A percentile compares a stretch with the other conserved stretches of the same genome.
Evolutionary conservation across 2,113 vertebrate genomes (phyloP).

Genomic region (Salvator merianae): DNA sequence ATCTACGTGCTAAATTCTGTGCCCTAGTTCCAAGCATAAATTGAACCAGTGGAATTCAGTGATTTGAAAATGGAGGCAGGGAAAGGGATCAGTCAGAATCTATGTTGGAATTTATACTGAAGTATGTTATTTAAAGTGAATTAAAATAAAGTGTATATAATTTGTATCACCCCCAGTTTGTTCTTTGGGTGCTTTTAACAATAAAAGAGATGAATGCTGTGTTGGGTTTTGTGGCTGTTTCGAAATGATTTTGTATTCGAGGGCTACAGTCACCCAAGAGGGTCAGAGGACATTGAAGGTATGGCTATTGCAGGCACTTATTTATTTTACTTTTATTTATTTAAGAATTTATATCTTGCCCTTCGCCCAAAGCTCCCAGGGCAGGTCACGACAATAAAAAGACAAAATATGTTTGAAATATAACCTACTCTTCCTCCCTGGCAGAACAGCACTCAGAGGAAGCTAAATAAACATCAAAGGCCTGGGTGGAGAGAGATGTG

Average conservation of each 20-base stretch:
- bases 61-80: conserved; percentile 57
- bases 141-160: conserved; percentile 85
- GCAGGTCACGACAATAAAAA: neutral
- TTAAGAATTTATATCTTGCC: neutral
- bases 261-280: too few relatives aligned
- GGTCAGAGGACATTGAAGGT: too few relatives aligned
- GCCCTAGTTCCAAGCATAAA: conserved; percentile 59
- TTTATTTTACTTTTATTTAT: neutral
- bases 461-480: too few relatives aligned
- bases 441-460: too few relatives aligned
- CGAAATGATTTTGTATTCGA: too few relatives aligned
- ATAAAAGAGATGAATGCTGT: too few relatives aligned
- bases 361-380: neutral
- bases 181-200: too few relatives aligned
- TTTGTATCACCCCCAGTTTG: conserved; percentile 76
- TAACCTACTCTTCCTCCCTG: too few relatives aligned
- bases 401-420: too few relatives aligned
- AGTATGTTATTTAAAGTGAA: conserved; percentile 85
- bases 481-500: too few relatives aligned
- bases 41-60: conserved; percentile 73
- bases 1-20: conserved; percentile 60
- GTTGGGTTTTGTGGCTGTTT: too few relatives aligned
- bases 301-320: too few relatives aligned
- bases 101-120: conserved; percentile 83
- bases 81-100: conserved; percentile 80